Evolutionary conservation across 2,888 invertebrate species (phyloP), one percentile per base, ranked within the genome.

Genomic region (Hoplodrina blanda): DNA sequence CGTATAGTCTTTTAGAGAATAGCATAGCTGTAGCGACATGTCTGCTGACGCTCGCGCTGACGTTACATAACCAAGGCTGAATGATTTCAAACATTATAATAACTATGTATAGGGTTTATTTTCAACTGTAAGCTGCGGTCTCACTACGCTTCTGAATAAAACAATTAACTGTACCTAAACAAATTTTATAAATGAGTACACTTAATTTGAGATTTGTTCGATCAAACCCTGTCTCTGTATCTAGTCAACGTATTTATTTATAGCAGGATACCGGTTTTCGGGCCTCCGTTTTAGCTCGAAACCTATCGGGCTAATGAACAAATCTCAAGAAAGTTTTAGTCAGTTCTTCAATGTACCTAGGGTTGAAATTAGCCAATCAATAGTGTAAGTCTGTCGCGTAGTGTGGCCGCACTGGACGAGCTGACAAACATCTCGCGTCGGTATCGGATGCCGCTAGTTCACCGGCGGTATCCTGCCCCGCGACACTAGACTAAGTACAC

Each of bases 51-150:
- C 50, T 44, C 59, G 49, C 56, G 66, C 69, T 64, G 60, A 64
- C 46, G 55, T 71, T 62, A 63, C 60, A 59, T 63, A 69, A 78
- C 66, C 68, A 76, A 84, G 85, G 78, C 86, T 84, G 85, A 85
- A 73, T 59, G 8, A 78, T 68, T 74, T 65, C 63, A 67, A 67
- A 83, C 49, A 30, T 56, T 63, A 41, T 62, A 25, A 13, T 46
- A 52, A 78, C 55, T 78, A 62, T 46, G 33, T 62, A 52, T 77
- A 63, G 20, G 73, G 30, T 72, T 65, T 56, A 78, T 44, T 62
- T 78, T 59, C 37, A 59, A 57, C 56, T 55, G 64, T 71, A 17
- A 55, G 11, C 33, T 62, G 82, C 62, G 82, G 73, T 62, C 79
- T 20, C 62, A 50, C 62, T 62, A 64, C 44, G 15, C 49, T 10